Conservation (phyloP, 2,888 invertebrate species). For the Hydraecia micacea region DNA sequence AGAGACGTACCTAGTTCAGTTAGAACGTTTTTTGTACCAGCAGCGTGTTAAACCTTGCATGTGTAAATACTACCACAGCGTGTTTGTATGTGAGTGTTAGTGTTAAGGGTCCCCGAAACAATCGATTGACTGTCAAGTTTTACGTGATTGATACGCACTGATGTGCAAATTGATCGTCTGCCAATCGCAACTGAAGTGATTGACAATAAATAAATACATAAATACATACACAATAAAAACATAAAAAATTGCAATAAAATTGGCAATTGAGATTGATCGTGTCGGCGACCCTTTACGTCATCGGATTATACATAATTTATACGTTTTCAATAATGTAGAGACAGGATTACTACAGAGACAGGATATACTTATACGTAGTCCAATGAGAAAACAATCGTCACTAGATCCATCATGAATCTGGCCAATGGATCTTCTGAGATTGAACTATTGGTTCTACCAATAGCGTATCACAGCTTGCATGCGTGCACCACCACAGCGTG, state of each 20-base stretch:
- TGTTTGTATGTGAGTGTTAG: not conserved
- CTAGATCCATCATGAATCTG: no score
- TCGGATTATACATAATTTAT: not conserved
- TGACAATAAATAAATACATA: no score
- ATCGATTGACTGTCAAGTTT: not conserved
- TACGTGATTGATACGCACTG: not conserved
- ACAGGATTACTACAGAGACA: not conserved
- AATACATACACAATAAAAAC: no score
- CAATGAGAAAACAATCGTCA: no score
- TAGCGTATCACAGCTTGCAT: not conserved
- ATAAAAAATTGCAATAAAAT: not conserved
- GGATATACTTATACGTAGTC: not conserved
- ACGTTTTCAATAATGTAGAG: not conserved
- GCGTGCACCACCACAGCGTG: not conserved
- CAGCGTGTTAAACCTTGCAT: not conserved
- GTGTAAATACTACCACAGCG: not conserved
- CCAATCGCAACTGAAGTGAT: not conserved
- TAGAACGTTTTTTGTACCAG: not conserved
- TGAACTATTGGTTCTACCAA: not conserved
- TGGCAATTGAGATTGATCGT: not conserved
- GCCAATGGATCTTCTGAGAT: no score
- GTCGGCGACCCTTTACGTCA: not conserved
- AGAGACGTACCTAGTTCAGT: slow-evolving; percentile 19
- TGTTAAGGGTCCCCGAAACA: not conserved
- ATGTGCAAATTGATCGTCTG: not conserved